These are phyloP conservation scores for Elaphurus davidianus DNA, from an alignment of 2,113 vertebrate genomes.

Conservation along the genomic window DNA sequence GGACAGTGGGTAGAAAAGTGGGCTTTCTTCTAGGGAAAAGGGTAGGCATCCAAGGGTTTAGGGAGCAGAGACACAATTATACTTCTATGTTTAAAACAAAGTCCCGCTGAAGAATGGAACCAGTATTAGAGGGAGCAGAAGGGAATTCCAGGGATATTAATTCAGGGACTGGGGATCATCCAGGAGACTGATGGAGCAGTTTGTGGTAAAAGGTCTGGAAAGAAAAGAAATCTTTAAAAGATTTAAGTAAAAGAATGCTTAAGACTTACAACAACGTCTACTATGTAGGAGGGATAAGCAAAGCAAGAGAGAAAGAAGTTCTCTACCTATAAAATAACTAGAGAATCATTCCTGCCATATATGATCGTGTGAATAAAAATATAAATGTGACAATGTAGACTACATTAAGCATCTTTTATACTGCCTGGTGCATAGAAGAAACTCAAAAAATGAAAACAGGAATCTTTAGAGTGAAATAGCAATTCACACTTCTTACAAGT, in stretches of 20 bases:
- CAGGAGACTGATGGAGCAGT: background rate
- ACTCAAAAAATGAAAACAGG: background rate
- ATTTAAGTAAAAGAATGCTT: background rate
- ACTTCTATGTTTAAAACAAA: background rate
- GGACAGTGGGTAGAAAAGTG: accelerated
- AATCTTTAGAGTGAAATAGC: background rate
- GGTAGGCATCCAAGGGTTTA: background rate
- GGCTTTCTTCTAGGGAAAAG: background rate
- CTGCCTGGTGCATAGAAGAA: background rate
- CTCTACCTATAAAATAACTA: background rate
- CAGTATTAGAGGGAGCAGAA: background rate
- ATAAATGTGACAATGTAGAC: background rate
- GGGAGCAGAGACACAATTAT: background rate
- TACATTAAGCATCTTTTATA: background rate
- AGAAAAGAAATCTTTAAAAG: background rate
- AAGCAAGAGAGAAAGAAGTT: background rate
- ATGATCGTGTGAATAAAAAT: background rate
- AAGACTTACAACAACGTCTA: background rate
- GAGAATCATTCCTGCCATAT: background rate
- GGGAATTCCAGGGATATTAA: background rate
- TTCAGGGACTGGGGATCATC: no score
- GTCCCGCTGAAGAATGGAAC: background rate
- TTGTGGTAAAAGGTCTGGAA: background rate
- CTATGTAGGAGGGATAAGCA: background rate
- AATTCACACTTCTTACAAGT: background rate